Conservation (phyloP, 1,140 invertebrate species). For the Listronotus bonariensis region DNA sequence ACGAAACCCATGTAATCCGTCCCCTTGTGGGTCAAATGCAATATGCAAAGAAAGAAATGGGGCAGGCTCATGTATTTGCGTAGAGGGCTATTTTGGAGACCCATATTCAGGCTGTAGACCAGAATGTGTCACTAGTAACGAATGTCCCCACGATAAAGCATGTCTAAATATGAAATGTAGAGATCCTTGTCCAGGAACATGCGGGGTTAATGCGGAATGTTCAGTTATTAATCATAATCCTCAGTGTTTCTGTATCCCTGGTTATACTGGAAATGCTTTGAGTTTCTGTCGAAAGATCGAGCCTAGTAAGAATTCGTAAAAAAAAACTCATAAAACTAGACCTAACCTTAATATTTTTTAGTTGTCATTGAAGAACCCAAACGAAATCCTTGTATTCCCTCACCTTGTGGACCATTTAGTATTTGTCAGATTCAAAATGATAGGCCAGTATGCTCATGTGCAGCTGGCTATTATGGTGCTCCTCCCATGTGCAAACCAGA, state of each 20-base stretch:
- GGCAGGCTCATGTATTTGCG: conserved; percentile 78
- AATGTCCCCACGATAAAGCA: conserved; percentile 73
- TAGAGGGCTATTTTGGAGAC: conserved; percentile 81
- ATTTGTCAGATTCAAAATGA: conserved; percentile 70
- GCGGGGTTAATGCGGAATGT: conserved; percentile 82
- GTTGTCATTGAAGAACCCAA: conserved; percentile 59
- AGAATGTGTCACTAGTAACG: conserved; percentile 80
- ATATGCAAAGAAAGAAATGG: conserved; percentile 78
- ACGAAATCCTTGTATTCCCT: conserved; percentile 75
- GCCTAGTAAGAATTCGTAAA: conserved; percentile 40
- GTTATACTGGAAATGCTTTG: conserved; percentile 77
- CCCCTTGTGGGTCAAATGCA: conserved; percentile 80
- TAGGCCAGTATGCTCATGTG: conserved; percentile 80
- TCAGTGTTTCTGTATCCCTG: conserved; percentile 74
- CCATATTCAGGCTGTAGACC: conserved; percentile 80
- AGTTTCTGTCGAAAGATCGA: conserved; percentile 69
- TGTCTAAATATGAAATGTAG: conserved; percentile 83
- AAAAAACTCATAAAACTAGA: not conserved
- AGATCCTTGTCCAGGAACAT: conserved; percentile 78
- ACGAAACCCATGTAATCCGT: conserved; percentile 75
- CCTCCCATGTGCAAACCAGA: conserved; percentile 81
- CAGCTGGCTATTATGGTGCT: conserved; percentile 74
- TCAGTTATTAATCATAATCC: conserved; percentile 81
- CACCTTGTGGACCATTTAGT: conserved; percentile 82
- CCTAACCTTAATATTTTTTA: conserved; percentile 16